A percentile compares a stretch with the other conserved stretches of the same genome.
phyloP scores from a whole-genome alignment of 2,888 invertebrate genomes.

The Pachymerium ferrugineum region DNA sequence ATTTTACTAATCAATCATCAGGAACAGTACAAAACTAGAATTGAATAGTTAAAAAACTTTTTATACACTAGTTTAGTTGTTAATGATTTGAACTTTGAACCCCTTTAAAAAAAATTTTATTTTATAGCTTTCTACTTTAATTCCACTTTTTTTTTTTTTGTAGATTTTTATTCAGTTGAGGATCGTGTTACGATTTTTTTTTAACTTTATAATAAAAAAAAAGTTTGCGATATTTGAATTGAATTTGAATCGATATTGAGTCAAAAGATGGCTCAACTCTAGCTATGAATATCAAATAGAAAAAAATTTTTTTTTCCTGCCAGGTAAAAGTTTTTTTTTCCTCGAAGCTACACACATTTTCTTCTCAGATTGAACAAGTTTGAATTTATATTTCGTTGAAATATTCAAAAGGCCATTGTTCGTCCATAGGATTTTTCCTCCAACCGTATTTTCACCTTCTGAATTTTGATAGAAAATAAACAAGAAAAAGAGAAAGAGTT shows the following conservation, averaged over 20 bases:
- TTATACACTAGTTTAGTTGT: too few species aligned
- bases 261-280: not conserved
- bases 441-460: not conserved
- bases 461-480: not conserved
- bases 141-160: not conserved
- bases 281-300: constrained; percentile 3
- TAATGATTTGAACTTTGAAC: too few species aligned
- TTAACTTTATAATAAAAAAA: too few species aligned
- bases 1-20: too few species aligned
- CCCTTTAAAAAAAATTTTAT: too few species aligned
- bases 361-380: not conserved
- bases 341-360: not conserved
- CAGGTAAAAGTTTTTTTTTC: not conserved
- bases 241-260: constrained; percentile 13
- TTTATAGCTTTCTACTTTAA: too few species aligned
- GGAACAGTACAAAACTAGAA: too few species aligned
- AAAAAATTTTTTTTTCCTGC: not conserved
- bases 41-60: too few species aligned
- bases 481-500: not conserved
- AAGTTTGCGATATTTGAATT: constrained; percentile 1
- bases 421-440: not conserved
- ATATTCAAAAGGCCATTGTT: not conserved
- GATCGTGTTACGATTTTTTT: too few species aligned
- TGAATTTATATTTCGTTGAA: not conserved
- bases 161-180: not conserved